Base-by-base conservation (phyloP, 2,113 vertebrate genomes). In the Steatornis caripensis region DNA sequence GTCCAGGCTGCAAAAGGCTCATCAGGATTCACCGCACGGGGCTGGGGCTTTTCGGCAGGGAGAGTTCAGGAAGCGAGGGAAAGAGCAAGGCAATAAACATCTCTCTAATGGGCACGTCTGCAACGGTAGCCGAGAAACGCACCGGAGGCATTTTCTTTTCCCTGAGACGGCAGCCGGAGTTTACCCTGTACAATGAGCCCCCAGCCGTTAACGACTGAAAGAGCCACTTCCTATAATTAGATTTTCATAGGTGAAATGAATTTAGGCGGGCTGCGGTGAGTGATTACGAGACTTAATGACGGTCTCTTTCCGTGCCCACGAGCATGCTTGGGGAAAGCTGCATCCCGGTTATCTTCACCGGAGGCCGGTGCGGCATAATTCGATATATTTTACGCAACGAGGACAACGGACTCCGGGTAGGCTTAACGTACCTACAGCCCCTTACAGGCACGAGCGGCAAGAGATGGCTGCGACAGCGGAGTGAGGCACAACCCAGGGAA, bases 401-500 rank as follows among this genome's bases (percentile, higher is more conserved):
- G 36, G 58, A 61, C 57, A 85, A 89, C 2, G 53, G 81, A 66
- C 15, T 72, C 58, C 41, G 16, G 20, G 51, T 5, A 19, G 58
- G 46, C 2, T 82, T 46, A 36, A 57, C 1, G 1, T 15, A n/a
- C 69, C 89, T 32, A 5, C 69, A 45, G 57, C 32, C 27, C 45
- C 43, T 80, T 9, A 17, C 1, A 2, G 77, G 37, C 53, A 84
- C 2, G 1, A 15, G 51, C 6, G 1, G 49, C 6, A 41, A 51
- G 53, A 66, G 27, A 12, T 0, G 3, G 17, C 39, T 19, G 53
- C 0, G 5, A 55, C 0, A 0, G 5, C 7, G 69, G 21, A 46
- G 11, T 43, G 17, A 68, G 60, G 51, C 9, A n/a, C 60, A 14
- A 5, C 26, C 34, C 7, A 2, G 51, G 62, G 53, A 81, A 53